Evolutionary conservation across 2,888 invertebrate genomes (phyloP), one percentile per base, ranked within the genome.

Genomic region (Antheraea yamamai): DNA sequence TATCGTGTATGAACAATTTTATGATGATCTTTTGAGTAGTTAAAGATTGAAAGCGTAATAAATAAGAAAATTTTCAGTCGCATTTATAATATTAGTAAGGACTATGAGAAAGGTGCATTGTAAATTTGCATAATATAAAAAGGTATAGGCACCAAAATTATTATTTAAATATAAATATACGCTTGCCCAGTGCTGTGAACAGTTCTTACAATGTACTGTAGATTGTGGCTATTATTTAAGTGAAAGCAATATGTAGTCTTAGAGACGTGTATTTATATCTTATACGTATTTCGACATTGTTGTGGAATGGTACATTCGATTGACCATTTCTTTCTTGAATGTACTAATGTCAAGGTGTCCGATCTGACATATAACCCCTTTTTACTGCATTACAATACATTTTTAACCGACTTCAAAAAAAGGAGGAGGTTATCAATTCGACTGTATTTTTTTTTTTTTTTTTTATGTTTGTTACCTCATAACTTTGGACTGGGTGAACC

Each of bases 331-430:
- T 77, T 75, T 78, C 79, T 77, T 77, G 80, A 66, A 6, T 77
- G 77, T 77, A 78, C 78, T 83, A 84, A 83, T 77, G 78, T 64
- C 75, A 77, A 74, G 75, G 76, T 78, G 77, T 81, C 78, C 78
- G 80, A 77, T 77, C 80, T 81, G 82, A 86, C 84, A 83, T 84
- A 84, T 82, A 82, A 83, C 82, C 81, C 77, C 82, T 84, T 79
- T 82, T 86, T 82, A 81, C 86, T 84, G 82, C 82, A 86, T 84
- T 82, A 83, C 83, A 79, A 85, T 83, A 85, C 87, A 88, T 89
- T n/a, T n/a, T n/a, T n/a, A n/a, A n/a, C n/a, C n/a, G n/a, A n/a
- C n/a, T n/a, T n/a, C n/a, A n/a, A n/a, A n/a, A n/a, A n/a, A n/a
- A n/a, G n/a, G n/a, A n/a, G n/a, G n/a, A n/a, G n/a, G n/a, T n/a